phyloP scores from a whole-genome alignment of 1,140 invertebrate genomes.

The Leucophenga varia region DNA sequence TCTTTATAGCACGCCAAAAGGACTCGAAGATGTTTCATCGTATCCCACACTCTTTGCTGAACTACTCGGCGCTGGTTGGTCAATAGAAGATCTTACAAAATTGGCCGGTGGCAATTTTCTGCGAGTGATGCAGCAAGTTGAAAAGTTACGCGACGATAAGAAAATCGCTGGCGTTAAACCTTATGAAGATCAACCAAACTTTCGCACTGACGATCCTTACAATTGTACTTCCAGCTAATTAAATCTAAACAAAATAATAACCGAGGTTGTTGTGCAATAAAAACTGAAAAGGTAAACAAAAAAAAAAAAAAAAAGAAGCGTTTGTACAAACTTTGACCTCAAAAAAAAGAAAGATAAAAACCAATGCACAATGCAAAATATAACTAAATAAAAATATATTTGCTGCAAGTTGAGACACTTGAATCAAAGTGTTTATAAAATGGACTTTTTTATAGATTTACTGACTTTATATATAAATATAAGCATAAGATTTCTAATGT shows the following conservation, averaged over 20 bases:
- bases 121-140: conserved; percentile 70
- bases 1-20: conserved; percentile 73
- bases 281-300: conserved; percentile 12
- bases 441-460: no score
- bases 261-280: conserved; percentile 37
- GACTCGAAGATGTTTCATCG: conserved; percentile 86
- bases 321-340: no score
- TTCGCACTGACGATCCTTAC: conserved; percentile 53
- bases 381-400: no score
- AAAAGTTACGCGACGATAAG: conserved; percentile 48
- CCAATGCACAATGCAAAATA: no score
- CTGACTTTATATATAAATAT: no score
- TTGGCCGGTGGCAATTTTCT: conserved; percentile 85
- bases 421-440: no score
- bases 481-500: no score
- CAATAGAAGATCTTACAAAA: conserved; percentile 80
- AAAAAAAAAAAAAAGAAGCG: conserved; percentile 1
- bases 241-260: conserved; percentile 18
- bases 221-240: conserved; percentile 56
- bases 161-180: conserved; percentile 44
- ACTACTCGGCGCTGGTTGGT: conserved; percentile 79
- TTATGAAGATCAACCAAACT: conserved; percentile 53
- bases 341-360: no score
- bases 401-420: no score
- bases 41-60: conserved; percentile 86